Percentiles rank a stretch among this genome's conserved stretches.
Evolutionary conservation across 2,797 vertebrate species (phyloP).

Genomic region (Odontamblyopus rebecca): DNA sequence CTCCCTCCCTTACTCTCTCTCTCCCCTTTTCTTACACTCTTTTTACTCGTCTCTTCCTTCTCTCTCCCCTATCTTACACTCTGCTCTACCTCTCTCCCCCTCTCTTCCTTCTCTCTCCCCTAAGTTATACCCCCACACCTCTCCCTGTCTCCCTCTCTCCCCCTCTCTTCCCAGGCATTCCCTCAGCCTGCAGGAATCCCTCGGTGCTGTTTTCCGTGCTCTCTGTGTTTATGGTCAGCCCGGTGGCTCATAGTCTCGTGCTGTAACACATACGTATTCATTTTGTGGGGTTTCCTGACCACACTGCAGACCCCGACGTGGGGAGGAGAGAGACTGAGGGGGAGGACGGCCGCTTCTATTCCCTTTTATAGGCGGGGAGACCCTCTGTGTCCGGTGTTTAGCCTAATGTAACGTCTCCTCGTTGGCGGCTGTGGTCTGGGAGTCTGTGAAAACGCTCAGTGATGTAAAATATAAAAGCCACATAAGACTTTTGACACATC

Average conservation of each 20-base stretch:
- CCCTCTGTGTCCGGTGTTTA: conserved; percentile 50
- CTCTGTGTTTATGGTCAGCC: conserved; percentile 47
- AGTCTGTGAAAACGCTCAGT: conserved; percentile 46
- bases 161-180: conserved; percentile 38
- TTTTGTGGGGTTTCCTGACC: conserved; percentile 72
- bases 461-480: background rate
- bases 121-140: no score
- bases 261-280: conserved; percentile 61
- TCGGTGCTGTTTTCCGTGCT: conserved; percentile 61
- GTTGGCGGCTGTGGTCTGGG: conserved; percentile 20
- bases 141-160: background rate
- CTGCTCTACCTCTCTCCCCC: no score
- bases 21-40: background rate
- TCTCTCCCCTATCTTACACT: no score
- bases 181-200: conserved; percentile 63
- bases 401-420: conserved; percentile 54
- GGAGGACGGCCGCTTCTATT: conserved; percentile 47
- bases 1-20: background rate
- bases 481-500: conserved; percentile 7
- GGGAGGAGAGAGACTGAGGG: conserved; percentile 32
- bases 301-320: conserved; percentile 56
- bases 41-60: no score
- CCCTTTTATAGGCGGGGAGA: conserved; percentile 57
- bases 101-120: no score
- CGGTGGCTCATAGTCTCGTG: conserved; percentile 67